Evolutionary conservation across 2,888 invertebrate genomes (phyloP), one percentile per base, ranked within the genome.

Genomic region (Boloria euphrosyne): DNA sequence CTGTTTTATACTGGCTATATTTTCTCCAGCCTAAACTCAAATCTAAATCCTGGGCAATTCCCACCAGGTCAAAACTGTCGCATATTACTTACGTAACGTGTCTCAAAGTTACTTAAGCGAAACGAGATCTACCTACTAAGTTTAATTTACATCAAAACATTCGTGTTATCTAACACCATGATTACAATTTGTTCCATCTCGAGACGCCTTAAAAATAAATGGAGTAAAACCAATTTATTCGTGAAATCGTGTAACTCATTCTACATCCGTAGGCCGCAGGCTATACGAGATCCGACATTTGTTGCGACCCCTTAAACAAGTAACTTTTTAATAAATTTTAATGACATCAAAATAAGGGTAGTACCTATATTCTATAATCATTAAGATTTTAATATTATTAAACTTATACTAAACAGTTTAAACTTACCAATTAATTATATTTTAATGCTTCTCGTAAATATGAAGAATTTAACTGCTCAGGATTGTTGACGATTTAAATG

Each of bases 201-300:
- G 59, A 43, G 53, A 67, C 49, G 46, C 47, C 62, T 52, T 58
- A 57, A 51, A 44, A 43, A 49, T 22, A 46, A 54, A 49, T 60
- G 38, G 14, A 63, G 55, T 51, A 59, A 67, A 67, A 62, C 49
- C 54, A 62, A 66, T 66, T 65, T 62, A 65, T 63, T 54, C 47
- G 51, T 60, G 53, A 66, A 64, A 61, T 52, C 63, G 50, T 53
- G 66, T 68, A 68, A 70, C 59, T 59, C 65, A 62, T 62, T 58
- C 44, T 31, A 50, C 60, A 67, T 69, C 65, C 18, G 13, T 4
- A 51, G 59, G 49, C 51, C 61, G 54, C 63, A 51, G 67, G 73
- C 73, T 59, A 71, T 65, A 66, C 68, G 52, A 63, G 27, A 43
- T 58, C 51, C 49, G 51, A 67, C 49, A 58, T 67, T 67, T 63